Conservation (phyloP, 2,888 invertebrate species). For the Phortica magna region DNA sequence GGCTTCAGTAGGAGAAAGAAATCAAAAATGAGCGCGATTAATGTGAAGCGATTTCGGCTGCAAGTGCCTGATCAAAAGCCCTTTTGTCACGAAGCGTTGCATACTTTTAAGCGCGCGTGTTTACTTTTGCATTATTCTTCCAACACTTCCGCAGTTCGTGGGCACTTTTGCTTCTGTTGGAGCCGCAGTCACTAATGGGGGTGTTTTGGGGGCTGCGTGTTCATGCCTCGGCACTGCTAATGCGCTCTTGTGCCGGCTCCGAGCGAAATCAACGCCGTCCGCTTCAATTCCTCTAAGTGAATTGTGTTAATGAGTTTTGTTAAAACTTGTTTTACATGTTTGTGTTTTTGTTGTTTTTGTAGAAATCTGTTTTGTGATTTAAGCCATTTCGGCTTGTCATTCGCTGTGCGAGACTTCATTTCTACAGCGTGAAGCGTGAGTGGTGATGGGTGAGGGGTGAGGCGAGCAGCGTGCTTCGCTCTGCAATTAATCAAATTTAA, state of each 20-base stretch:
- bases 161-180: not conserved
- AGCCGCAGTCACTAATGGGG: not conserved
- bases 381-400: not conserved
- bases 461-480: slow-evolving; percentile 35
- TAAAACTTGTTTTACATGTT: not conserved
- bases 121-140: not conserved
- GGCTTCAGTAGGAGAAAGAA: not conserved
- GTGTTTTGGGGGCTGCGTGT: slow-evolving; percentile 13
- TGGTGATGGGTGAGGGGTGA: too few relatives aligned
- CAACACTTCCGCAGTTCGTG: not conserved
- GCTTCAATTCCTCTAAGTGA: too few relatives aligned
- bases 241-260: not conserved
- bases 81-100: slow-evolving; percentile 19
- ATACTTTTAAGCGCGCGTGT: slow-evolving; percentile 16
- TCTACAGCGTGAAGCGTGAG: too few relatives aligned
- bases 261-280: not conserved
- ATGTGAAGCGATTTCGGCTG: not conserved
- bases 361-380: not conserved
- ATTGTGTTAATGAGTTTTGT: not conserved
- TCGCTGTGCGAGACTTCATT: not conserved
- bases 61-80: not conserved
- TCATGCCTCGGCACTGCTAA: slow-evolving; percentile 2
- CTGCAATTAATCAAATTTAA: slow-evolving; percentile 41
- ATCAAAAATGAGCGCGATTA: not conserved
- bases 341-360: not conserved